Conservation (phyloP, 2,888 invertebrate species). For the Apotomis betuletana region DNA sequence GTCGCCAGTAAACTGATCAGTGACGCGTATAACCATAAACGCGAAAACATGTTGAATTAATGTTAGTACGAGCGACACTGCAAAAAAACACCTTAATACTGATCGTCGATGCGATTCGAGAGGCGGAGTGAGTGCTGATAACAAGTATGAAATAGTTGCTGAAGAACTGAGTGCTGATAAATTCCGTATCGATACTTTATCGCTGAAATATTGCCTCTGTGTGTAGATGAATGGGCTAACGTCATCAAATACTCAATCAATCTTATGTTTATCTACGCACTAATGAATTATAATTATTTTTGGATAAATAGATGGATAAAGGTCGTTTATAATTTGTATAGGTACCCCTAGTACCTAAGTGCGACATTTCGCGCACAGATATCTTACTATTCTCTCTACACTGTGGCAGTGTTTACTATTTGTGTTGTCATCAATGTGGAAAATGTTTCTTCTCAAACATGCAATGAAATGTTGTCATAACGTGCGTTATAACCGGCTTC, state of each 20-base stretch:
- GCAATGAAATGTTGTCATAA: too few relatives aligned
- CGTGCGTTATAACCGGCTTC: too few relatives aligned
- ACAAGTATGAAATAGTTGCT: not conserved
- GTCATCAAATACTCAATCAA: not conserved
- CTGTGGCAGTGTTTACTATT: too few relatives aligned
- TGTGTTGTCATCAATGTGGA: too few relatives aligned
- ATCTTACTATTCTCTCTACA: too few relatives aligned
- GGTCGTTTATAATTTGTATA: too few relatives aligned
- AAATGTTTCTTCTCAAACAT: too few relatives aligned
- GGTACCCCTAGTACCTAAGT: too few relatives aligned
- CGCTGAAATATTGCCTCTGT: constrained; percentile 8
- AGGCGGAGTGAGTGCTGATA: constrained; percentile 27
- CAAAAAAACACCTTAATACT: constrained; percentile 6
- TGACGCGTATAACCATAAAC: constrained; percentile 12
- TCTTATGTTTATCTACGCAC: too few relatives aligned
- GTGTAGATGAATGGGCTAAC: constrained; percentile 4
- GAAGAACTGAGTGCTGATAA: not conserved
- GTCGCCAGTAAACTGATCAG: constrained; percentile 37
- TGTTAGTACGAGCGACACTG: constrained; percentile 1
- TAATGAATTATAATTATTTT: too few relatives aligned
- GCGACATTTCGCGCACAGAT: too few relatives aligned
- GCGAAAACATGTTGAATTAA: constrained; percentile 41
- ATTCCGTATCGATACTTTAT: constrained; percentile 22
- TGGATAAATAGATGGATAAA: too few relatives aligned
- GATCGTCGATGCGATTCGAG: not conserved